Evolutionary conservation across 2,888 invertebrate genomes (phyloP).

Genomic region (Drosophila hamatofila): DNA sequence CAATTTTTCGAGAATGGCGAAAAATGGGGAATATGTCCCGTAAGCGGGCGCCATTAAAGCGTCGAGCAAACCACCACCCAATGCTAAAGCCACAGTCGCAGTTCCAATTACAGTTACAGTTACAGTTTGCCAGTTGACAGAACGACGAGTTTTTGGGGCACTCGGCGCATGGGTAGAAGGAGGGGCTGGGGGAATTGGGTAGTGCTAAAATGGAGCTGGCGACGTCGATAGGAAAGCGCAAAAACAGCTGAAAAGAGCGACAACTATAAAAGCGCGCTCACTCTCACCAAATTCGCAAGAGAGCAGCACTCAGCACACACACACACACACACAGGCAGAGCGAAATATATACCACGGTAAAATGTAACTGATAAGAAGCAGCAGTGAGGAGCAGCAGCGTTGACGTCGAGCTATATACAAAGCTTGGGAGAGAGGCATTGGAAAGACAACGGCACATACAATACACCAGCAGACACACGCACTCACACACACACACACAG

Average conservation of each 20-base stretch:
- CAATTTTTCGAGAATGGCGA: constrained; percentile 21
- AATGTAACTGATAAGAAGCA: constrained; percentile 67
- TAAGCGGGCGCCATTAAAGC: constrained; percentile 67
- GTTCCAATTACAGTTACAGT: constrained; percentile 77
- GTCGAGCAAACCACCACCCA: constrained; percentile 47
- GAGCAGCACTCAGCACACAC: constrained; percentile 35
- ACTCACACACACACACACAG: constrained; percentile 14
- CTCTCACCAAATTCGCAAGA: constrained; percentile 39
- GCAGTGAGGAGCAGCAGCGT: constrained; percentile 38
- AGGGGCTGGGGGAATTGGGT: constrained; percentile 3
- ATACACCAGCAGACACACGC: constrained; percentile 30
- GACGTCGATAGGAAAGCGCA: constrained; percentile 58
- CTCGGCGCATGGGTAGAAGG: background rate
- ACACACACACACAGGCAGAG: constrained; percentile 22
- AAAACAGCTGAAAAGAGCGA: constrained; percentile 64
- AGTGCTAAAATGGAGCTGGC: constrained; percentile 60
- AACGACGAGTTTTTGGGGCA: constrained; percentile 11
- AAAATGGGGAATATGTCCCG: constrained; percentile 27
- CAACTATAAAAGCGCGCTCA: constrained; percentile 56
- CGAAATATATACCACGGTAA: constrained; percentile 30
- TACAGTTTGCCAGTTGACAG: constrained; percentile 46
- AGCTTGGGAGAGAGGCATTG: constrained; percentile 61
- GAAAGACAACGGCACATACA: constrained; percentile 57
- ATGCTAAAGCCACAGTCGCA: constrained; percentile 67
- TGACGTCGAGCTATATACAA: constrained; percentile 59